A percentile compares a stretch with the other conserved stretches of the same genome.
Conservation (phyloP, 2,113 vertebrate genomes). For the Dolichotis patagonum region DNA sequence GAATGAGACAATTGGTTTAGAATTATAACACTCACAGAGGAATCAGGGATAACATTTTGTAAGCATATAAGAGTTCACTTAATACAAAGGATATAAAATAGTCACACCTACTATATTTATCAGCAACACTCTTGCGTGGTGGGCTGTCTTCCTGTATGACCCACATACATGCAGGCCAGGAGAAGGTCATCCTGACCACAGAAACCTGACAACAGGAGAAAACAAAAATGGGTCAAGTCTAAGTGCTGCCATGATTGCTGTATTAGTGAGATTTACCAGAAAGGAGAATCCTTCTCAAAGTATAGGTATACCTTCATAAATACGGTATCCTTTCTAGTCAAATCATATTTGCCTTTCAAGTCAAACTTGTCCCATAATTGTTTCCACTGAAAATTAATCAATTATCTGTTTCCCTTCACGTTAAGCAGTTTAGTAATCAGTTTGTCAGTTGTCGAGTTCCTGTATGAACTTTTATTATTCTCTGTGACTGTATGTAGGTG, state of each 20-base stretch:
- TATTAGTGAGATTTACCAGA: neutral
- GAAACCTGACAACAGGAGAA: neutral
- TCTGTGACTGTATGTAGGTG: neutral
- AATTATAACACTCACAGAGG: neutral
- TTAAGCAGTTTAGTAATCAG: neutral
- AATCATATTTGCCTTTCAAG: neutral
- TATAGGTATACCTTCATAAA: neutral
- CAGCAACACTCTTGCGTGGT: rapidly evolving
- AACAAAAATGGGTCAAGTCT: neutral
- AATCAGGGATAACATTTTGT: neutral
- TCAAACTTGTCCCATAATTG: neutral
- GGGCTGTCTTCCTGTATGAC: neutral
- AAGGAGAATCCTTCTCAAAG: neutral
- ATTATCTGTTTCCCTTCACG: neutral
- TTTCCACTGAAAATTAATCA: conserved; percentile 6
- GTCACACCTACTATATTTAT: neutral
- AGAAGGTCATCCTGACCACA: rapidly evolving
- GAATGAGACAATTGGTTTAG: neutral
- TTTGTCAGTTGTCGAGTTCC: neutral
- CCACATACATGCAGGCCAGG: neutral
- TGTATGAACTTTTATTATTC: neutral
- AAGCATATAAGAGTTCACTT: neutral
- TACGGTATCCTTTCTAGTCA: neutral
- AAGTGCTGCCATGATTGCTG: too few species aligned
- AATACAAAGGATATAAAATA: neutral